These are phyloP conservation scores for Ophthalmotilapia sp. DNA, from an alignment of 2,113 vertebrate species.

Conservation along the genomic window DNA sequence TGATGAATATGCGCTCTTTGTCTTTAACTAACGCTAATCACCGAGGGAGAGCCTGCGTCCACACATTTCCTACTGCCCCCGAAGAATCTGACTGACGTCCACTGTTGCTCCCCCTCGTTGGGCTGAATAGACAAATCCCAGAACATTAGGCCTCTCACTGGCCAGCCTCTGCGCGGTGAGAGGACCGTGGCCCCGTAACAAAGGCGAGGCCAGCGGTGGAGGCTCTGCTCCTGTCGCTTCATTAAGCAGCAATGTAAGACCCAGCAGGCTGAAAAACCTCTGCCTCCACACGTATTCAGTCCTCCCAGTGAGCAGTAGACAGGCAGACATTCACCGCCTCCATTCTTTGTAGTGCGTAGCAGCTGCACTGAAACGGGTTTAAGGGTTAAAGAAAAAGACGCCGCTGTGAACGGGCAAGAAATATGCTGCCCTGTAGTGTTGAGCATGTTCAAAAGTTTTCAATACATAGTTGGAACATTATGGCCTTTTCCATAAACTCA, in stretches of 20 bases:
- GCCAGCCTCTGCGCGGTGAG: neutral
- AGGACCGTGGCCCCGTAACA: neutral
- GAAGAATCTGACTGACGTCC: constrained; percentile 6
- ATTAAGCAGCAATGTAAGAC: constrained; percentile 41
- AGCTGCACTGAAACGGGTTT: neutral
- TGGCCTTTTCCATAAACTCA: neutral
- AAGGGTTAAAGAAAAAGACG: neutral
- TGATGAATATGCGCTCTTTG: neutral
- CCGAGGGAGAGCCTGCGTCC: neutral
- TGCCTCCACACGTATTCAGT: constrained; percentile 15
- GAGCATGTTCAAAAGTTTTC: neutral
- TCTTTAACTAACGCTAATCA: neutral
- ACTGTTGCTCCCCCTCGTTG: neutral
- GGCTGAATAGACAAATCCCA: neutral
- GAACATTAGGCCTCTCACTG: constrained; percentile 21
- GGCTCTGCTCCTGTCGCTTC: constrained; percentile 34
- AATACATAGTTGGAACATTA: neutral
- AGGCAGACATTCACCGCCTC: neutral
- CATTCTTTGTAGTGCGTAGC: neutral
- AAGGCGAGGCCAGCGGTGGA: constrained; percentile 21
- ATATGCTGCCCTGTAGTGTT: neutral
- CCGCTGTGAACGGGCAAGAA: neutral
- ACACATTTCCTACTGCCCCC: neutral
- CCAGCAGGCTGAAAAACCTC: constrained; percentile 33
- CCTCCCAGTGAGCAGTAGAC: constrained; percentile 3